Percentiles rank a stretch among this genome's conserved stretches.
These are phyloP conservation scores for Caenorhabditis auriculariae DNA, from an alignment of 2,888 invertebrate species.

Conservation along the genomic window DNA sequence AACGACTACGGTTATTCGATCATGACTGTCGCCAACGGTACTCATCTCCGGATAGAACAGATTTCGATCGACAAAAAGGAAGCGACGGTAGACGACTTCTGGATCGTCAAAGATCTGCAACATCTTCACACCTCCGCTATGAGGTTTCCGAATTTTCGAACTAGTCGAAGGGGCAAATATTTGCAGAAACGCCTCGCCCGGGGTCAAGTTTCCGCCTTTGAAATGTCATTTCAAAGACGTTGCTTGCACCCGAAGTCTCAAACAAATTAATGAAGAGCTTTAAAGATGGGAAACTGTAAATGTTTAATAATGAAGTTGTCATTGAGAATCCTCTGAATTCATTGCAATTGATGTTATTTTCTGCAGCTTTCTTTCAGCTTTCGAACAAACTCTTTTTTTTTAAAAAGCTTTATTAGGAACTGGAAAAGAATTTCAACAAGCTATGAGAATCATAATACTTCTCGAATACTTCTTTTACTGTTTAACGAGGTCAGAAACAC, in stretches of 20 bases:
- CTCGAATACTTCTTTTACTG: too few relatives aligned
- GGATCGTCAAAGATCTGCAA: conserved; percentile 49
- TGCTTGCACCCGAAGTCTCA: conserved; percentile 26
- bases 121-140: conserved; percentile 15
- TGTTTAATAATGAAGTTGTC: too few relatives aligned
- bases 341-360: too few relatives aligned
- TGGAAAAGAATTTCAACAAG: too few relatives aligned
- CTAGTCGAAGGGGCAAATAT: not conserved
- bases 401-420: too few relatives aligned
- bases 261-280: conserved; percentile 30
- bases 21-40: conserved; percentile 74
- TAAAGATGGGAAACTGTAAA: too few relatives aligned
- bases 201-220: conserved; percentile 16
- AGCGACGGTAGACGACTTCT: conserved; percentile 64
- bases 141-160: conserved; percentile 6
- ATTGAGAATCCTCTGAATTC: too few relatives aligned
- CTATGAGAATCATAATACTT: too few relatives aligned
- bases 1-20: conserved; percentile 88
- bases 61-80: conserved; percentile 68
- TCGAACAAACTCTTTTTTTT: too few relatives aligned
- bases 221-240: conserved; percentile 30
- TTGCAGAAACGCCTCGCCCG: conserved; percentile 13
- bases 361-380: too few relatives aligned
- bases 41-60: conserved; percentile 87
- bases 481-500: too few relatives aligned